These are phyloP conservation scores for Mesitornis unicolor DNA, from an alignment of 2,113 vertebrate genomes.

Conservation along the genomic window DNA sequence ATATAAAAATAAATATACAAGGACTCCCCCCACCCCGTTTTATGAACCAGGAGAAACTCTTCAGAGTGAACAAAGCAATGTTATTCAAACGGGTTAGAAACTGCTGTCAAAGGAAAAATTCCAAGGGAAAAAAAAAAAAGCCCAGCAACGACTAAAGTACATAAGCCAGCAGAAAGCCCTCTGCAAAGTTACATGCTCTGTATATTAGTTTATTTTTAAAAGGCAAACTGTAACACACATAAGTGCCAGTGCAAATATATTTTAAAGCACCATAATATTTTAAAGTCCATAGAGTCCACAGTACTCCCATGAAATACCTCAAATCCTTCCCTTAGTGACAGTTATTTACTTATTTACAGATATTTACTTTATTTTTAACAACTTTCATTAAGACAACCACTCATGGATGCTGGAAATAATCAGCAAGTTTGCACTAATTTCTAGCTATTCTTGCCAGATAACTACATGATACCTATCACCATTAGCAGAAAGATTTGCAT, in stretches of 20 bases:
- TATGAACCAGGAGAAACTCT: background rate
- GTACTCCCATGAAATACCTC: background rate
- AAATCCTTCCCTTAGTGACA: background rate
- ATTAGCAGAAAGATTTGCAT: background rate
- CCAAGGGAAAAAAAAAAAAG: background rate
- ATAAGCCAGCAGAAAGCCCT: background rate
- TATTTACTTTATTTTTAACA: background rate
- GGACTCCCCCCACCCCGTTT: background rate
- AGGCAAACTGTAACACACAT: background rate
- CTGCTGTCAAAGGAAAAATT: background rate
- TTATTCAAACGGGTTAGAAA: background rate
- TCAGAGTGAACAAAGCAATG: background rate
- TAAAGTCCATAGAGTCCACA: background rate
- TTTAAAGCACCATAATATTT: constrained; percentile 11
- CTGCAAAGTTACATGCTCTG: background rate
- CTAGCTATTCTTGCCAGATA: background rate
- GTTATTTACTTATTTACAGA: no score
- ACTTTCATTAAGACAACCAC: background rate
- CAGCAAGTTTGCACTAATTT: background rate
- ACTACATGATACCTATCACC: background rate
- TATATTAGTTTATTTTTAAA: background rate
- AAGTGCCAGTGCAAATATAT: background rate
- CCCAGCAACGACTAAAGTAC: background rate
- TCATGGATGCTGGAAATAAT: background rate
- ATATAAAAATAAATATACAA: background rate